Conservation (phyloP, 1,140 invertebrate genomes). For the Drosophila kikkawai region DNA sequence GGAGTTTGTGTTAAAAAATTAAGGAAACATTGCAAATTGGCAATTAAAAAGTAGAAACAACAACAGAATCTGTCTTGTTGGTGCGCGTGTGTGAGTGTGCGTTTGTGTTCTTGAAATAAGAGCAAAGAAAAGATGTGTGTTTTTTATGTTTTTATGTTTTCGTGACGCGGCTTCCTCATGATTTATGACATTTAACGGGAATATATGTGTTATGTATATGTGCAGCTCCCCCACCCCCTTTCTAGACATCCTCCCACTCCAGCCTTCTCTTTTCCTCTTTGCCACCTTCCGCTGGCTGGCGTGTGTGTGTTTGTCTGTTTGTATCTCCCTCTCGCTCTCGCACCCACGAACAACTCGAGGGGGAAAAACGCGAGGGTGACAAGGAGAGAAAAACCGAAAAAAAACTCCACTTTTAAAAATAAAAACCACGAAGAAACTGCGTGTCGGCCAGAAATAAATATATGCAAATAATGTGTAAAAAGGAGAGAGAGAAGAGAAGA, state of each 20-base stretch:
- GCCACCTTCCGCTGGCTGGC: constrained; percentile 46
- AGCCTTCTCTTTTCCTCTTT: constrained; percentile 12
- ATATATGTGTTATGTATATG: constrained; percentile 10
- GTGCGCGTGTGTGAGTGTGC: constrained; percentile 29
- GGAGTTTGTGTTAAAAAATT: constrained; percentile 25
- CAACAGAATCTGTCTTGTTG: constrained; percentile 38
- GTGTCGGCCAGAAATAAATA: constrained; percentile 23
- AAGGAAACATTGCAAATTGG: constrained; percentile 15
- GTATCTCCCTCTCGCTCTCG: constrained; percentile 35
- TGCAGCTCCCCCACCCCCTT: constrained; percentile 4
- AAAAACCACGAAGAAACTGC: constrained; percentile 23
- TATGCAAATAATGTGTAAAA: constrained; percentile 27
- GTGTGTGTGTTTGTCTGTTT: constrained; percentile 41
- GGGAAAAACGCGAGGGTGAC: constrained; percentile 40
- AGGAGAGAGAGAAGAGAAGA: not conserved
- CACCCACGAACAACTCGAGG: constrained; percentile 6
- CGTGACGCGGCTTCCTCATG: constrained; percentile 1
- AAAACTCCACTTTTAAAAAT: constrained; percentile 50
- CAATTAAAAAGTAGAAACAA: constrained; percentile 29
- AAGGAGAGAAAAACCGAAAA: constrained; percentile 42
- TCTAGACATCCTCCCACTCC: constrained; percentile 6
- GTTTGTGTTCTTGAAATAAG: constrained; percentile 26
- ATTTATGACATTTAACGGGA: constrained; percentile 25
- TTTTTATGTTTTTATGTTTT: constrained; percentile 26
- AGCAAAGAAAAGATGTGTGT: not conserved